Base-by-base conservation (phyloP, 2,797 vertebrate genomes). In the Sebastes diploproa region DNA sequence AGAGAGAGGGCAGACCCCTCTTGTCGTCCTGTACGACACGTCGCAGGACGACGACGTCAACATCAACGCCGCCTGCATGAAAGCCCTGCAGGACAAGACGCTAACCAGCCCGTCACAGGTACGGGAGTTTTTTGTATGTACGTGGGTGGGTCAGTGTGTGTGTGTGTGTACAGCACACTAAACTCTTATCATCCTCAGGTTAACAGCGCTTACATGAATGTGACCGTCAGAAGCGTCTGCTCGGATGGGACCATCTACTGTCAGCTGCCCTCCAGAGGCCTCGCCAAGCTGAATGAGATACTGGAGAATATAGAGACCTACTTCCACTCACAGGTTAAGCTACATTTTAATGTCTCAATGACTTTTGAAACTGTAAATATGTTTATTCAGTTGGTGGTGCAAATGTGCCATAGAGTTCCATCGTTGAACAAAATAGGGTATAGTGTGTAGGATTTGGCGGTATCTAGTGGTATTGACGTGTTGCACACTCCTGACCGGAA, bases 21-120 rank as follows among this genome's bases (percentile, higher is more conserved):
- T 97, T 29, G 96, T 98, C 18, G 96, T 99, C 74, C 94, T 99
- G 20, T 99, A 99, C 22, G 98, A 99, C 82, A 99, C 97, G 4
- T 99, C 98, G 0, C 98, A 98, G 88, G 98, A 99, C 71, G 97
- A 99, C 1, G 98, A 99, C 29, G 91, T 99, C 88, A 99, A 99
- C 91, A 97, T 99, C 84, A 99, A 99, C 23, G 95, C 97, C 20
- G 94, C 94, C 74, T 99, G 98, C 91, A 89, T 98, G 90, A 98
- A 97, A 93, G 95, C 96, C 10, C 81, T 98, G 77, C 96, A 95
- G 78, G 97, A 99, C 92, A 97, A 95, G 89, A 96, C 96, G 0
- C 93, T 99, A 63, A 93, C 96, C 72, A 94, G 95, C 86, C 95
- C 95, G 9, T 88, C 98, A 65, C 95, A 98, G 98, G 98, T 99